Conservation (phyloP, 37 sponge, comb jelly and placozoan species). For the Tethya wilhelma region DNA sequence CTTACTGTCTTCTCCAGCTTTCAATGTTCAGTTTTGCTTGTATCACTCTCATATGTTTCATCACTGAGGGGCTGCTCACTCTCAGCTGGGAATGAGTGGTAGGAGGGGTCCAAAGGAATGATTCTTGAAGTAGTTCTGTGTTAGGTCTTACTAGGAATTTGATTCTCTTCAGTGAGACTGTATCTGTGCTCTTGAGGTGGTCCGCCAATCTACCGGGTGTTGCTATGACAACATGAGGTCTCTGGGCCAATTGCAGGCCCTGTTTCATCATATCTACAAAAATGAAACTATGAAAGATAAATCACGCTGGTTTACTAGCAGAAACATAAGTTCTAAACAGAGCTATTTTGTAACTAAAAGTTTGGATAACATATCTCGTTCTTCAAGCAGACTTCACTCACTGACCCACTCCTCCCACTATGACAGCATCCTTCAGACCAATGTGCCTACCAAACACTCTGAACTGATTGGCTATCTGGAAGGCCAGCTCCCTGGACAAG, state of each 20-base stretch:
- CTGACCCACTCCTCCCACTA: conserved; percentile 92
- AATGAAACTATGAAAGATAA: background rate
- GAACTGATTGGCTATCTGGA: conserved; percentile 98
- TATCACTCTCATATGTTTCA: background rate
- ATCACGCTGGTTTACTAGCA: background rate
- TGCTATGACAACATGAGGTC: conserved; percentile 95
- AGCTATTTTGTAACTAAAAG: background rate
- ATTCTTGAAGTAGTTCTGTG: background rate
- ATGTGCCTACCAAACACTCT: conserved; percentile 88
- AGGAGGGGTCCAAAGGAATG: background rate
- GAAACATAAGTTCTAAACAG: background rate
- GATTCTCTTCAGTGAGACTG: conserved; percentile 79
- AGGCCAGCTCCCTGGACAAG: conserved; percentile 90
- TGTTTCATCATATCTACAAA: conserved; percentile 94
- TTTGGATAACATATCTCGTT: too few relatives aligned
- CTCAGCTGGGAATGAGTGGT: background rate
- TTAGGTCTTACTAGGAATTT: conserved; percentile 84
- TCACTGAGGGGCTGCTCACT: background rate
- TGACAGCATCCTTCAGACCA: conserved; percentile 65
- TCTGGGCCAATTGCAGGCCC: conserved; percentile 69
- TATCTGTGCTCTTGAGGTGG: conserved; percentile 87
- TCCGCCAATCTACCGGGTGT: conserved; percentile 97
- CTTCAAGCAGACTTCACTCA: too few relatives aligned
- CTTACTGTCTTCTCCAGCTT: too few relatives aligned
- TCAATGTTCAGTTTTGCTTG: too few relatives aligned